phyloP scores from a whole-genome alignment of 2,888 invertebrate genomes.

The Cheilosia vulpina region DNA sequence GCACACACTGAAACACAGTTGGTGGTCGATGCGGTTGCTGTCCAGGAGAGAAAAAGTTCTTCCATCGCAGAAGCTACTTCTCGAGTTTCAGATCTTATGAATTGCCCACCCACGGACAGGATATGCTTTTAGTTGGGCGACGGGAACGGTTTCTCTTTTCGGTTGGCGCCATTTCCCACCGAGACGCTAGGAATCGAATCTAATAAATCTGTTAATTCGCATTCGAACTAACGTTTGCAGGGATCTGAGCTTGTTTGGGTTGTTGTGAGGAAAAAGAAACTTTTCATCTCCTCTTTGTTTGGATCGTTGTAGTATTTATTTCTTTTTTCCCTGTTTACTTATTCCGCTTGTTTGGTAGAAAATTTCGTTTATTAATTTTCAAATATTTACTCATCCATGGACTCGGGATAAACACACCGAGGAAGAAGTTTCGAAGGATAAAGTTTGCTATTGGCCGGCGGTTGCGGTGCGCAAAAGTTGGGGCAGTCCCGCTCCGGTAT shows the following conservation, averaged over 20 bases:
- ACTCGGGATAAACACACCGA: constrained; percentile 11
- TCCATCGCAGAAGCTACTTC: constrained; percentile 30
- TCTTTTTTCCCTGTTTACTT: constrained; percentile 38
- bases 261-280: constrained; percentile 10
- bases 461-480: constrained; percentile 49
- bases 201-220: constrained; percentile 70
- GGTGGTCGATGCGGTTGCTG: constrained; percentile 35
- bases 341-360: constrained; percentile 66
- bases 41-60: not conserved
- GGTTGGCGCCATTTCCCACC: not conserved
- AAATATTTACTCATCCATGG: constrained; percentile 70
- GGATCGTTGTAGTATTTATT: constrained; percentile 12
- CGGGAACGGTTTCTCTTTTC: not conserved
- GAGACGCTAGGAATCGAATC: constrained; percentile 37
- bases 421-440: constrained; percentile 56
- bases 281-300: constrained; percentile 28
- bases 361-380: constrained; percentile 74
- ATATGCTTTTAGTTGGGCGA: too few relatives aligned
- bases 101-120: not conserved
- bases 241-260: constrained; percentile 32
- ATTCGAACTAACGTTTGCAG: constrained; percentile 50
- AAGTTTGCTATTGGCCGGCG: constrained; percentile 43
- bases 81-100: constrained; percentile 30
- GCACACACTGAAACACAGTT: constrained; percentile 14
- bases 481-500: not conserved